These are phyloP conservation scores for Stegastes partitus DNA, from an alignment of 2,113 vertebrate genomes.

Conservation along the genomic window DNA sequence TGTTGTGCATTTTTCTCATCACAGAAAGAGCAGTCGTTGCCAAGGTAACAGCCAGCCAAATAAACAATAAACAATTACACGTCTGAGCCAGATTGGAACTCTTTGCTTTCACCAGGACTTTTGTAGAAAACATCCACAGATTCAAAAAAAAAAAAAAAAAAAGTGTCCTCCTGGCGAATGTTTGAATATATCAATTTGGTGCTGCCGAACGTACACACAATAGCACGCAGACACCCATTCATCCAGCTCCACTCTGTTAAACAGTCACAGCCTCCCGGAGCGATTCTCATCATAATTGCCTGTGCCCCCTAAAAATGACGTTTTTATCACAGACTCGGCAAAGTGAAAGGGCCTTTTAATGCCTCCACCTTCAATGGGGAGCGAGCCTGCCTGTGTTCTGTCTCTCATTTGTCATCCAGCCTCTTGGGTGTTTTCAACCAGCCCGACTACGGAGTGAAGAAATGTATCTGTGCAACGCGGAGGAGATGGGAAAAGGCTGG, in stretches of 20 bases:
- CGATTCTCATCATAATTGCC: constrained; percentile 58
- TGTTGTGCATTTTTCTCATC: not conserved
- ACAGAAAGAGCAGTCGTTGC: not conserved
- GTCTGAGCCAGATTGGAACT: not conserved
- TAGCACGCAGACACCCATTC: not conserved
- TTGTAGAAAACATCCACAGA: not conserved
- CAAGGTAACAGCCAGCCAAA: constrained; percentile 13
- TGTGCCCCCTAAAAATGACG: constrained; percentile 42
- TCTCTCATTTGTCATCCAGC: constrained; percentile 68
- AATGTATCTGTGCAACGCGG: constrained; percentile 59
- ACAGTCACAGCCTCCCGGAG: constrained; percentile 40
- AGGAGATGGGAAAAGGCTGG: constrained; percentile 64
- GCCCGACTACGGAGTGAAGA: constrained; percentile 68
- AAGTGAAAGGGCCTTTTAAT: constrained; percentile 60
- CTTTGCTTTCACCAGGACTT: not conserved
- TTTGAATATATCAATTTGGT: not conserved
- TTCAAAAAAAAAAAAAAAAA: too few species aligned
- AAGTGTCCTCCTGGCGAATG: not conserved
- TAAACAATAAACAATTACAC: constrained; percentile 25
- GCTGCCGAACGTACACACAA: not conserved
- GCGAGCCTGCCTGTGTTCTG: constrained; percentile 10
- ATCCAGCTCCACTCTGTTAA: constrained; percentile 18
- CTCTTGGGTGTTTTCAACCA: constrained; percentile 66
- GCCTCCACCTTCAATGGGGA: constrained; percentile 31
- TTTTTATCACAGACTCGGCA: constrained; percentile 64